Evolutionary conservation across 2,113 vertebrate species (phyloP).

Genomic region (Dolichotis patagonum): DNA sequence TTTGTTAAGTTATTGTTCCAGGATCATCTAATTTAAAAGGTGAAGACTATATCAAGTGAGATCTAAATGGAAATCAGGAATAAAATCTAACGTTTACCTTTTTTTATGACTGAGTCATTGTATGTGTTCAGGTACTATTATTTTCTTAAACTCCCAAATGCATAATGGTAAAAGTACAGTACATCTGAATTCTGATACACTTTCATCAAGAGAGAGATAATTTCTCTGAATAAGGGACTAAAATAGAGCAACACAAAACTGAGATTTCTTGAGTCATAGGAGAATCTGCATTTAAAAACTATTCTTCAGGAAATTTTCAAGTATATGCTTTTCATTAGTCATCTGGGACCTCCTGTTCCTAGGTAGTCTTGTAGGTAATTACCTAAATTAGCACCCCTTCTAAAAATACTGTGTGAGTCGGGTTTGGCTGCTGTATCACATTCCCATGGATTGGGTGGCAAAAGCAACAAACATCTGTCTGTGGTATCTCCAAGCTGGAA

Average conservation of each 20-base stretch:
- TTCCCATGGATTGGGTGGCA: too few relatives aligned
- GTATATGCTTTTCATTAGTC: neutral
- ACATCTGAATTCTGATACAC: neutral
- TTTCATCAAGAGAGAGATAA: neutral
- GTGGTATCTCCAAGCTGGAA: neutral
- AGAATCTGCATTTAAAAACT: neutral
- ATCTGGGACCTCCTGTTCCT: neutral
- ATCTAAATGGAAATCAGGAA: neutral
- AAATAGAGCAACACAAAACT: neutral
- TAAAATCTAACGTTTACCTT: constrained; percentile 20
- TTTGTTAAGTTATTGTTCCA: neutral
- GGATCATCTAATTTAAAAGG: constrained; percentile 16
- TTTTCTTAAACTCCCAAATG: neutral
- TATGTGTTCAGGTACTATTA: neutral
- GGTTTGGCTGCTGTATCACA: neutral
- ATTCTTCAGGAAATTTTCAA: neutral
- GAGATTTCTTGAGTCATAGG: neutral
- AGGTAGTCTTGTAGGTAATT: neutral
- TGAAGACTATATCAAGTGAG: neutral
- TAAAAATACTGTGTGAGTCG: neutral
- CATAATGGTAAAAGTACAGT: neutral
- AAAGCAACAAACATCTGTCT: neutral
- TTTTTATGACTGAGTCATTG: neutral
- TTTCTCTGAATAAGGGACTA: constrained; percentile 10
- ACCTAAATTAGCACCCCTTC: neutral